A percentile compares a stretch with the other conserved stretches of the same genome.
Conservation (phyloP, 1,140 invertebrate species). For the Stegodyphus mimosarum region DNA sequence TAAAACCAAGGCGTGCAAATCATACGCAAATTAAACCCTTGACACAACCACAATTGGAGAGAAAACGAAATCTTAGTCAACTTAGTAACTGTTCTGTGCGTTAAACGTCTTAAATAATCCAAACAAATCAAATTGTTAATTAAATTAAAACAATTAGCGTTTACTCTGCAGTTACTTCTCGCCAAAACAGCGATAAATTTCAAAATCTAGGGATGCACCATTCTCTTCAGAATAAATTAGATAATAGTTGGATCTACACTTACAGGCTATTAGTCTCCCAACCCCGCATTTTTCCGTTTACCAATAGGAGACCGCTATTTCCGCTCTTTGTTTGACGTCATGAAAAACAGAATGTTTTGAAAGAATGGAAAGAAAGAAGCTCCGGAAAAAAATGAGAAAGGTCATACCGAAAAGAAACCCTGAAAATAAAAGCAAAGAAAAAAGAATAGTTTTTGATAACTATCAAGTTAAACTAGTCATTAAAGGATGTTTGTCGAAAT, state of each 20-base stretch:
- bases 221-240: conserved; percentile 38
- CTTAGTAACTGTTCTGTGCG: too few relatives aligned
- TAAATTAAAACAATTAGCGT: conserved; percentile 19
- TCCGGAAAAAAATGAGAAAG: neutral
- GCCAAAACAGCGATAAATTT: neutral
- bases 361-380: neutral
- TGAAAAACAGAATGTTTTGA: neutral
- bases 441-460: too few relatives aligned
- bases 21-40: too few relatives aligned
- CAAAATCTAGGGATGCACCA: neutral
- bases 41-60: too few relatives aligned
- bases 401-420: neutral
- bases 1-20: too few relatives aligned
- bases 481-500: too few relatives aligned
- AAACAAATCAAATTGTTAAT: conserved; percentile 48
- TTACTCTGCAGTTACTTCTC: neutral
- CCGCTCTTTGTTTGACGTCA: conserved; percentile 41
- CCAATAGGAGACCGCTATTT: conserved; percentile 48
- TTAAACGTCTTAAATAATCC: neutral
- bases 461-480: too few relatives aligned
- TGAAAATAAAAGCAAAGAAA: too few relatives aligned
- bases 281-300: conserved; percentile 29
- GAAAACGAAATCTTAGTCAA: too few relatives aligned
- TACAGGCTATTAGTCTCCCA: conserved; percentile 39
- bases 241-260: conserved; percentile 54